Percentiles rank a stretch among this genome's conserved stretches.
phyloP scores from a whole-genome alignment of 2,797 vertebrate genomes.

The Hydrolagus colliei region DNA sequence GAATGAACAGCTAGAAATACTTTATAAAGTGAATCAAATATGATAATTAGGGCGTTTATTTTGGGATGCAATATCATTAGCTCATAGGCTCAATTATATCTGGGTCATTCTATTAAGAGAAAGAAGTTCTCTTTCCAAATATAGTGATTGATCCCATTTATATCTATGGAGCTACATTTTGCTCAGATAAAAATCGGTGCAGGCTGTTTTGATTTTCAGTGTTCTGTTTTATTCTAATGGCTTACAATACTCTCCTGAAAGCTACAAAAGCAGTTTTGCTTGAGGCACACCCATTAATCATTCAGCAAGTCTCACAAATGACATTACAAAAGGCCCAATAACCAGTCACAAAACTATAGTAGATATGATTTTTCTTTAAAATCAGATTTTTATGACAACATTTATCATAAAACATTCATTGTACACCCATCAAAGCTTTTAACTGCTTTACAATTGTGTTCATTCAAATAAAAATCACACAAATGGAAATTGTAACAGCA shows the following conservation, averaged over 20 bases:
- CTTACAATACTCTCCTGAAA: neutral
- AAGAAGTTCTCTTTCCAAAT: too few relatives aligned
- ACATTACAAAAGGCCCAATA: conserved; percentile 8
- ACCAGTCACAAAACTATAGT: conserved; percentile 11
- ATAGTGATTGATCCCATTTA: neutral
- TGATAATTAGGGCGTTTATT: too few relatives aligned
- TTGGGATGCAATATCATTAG: too few relatives aligned
- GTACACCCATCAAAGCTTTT: neutral
- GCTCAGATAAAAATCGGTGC: neutral
- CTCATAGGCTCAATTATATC: too few relatives aligned
- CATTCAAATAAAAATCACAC: neutral
- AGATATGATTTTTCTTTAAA: conserved; percentile 24
- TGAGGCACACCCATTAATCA: conserved; percentile 26
- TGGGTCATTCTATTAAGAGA: too few relatives aligned
- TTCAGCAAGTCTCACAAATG: conserved; percentile 8
- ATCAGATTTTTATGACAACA: conserved; percentile 20
- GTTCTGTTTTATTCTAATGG: neutral
- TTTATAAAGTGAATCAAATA: too few relatives aligned
- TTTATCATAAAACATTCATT: conserved; percentile 26
- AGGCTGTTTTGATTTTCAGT: neutral
- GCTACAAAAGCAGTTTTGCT: conserved; percentile 1
- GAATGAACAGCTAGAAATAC: too few relatives aligned
- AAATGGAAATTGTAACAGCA: neutral
- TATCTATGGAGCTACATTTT: neutral
- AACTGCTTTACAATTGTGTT: neutral